phyloP scores from a whole-genome alignment of 2,797 vertebrate species.

The Scleropages formosus region DNA sequence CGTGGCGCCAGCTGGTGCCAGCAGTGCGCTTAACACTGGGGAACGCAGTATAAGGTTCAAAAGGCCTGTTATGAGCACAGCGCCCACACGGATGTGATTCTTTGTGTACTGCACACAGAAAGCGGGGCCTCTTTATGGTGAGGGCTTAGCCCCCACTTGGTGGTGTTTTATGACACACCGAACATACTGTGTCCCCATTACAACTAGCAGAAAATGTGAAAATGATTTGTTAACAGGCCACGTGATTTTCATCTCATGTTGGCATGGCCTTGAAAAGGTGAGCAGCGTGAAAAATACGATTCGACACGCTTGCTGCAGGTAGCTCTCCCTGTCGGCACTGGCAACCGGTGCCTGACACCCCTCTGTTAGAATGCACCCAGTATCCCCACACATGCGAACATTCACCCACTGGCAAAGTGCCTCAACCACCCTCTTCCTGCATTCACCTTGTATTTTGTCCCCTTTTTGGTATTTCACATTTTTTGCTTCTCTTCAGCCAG shows the following conservation, averaged over 20 bases:
- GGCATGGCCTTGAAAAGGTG: too few species aligned
- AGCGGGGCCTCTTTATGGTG: too few species aligned
- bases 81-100: constrained; percentile 5
- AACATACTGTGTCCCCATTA: too few species aligned
- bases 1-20: constrained; percentile 32
- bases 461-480: neutral
- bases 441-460: neutral
- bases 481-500: neutral
- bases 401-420: neutral
- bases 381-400: neutral
- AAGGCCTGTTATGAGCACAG: constrained; percentile 27
- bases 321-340: neutral
- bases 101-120: constrained; percentile 25
- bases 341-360: neutral
- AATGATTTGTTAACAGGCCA: too few species aligned
- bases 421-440: neutral
- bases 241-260: neutral
- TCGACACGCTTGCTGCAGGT: neutral
- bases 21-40: constrained; percentile 29
- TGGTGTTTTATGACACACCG: too few species aligned
- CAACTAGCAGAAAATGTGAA: too few species aligned
- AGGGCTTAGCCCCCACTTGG: too few species aligned
- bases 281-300: too few species aligned
- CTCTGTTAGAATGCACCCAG: neutral
- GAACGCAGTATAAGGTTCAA: constrained; percentile 6